Conservation (phyloP, 2,797 vertebrate genomes). For the Eupleurogrammus muticus region DNA sequence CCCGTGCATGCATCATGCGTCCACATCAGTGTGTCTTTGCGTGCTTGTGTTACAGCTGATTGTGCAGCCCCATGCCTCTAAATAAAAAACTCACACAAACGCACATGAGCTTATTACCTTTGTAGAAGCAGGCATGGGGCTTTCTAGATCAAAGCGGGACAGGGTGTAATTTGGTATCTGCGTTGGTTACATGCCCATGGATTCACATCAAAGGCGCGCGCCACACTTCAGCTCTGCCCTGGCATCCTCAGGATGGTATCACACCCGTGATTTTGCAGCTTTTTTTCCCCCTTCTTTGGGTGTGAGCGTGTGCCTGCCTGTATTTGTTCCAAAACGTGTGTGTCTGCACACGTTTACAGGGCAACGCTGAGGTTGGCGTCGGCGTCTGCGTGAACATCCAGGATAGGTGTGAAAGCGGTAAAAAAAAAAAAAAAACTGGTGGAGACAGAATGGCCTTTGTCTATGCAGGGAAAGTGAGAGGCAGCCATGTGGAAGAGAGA, state of each 20-base stretch:
- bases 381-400: conserved; percentile 34
- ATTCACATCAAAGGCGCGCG: conserved; percentile 80
- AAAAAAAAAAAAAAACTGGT: no score
- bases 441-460: conserved; percentile 68
- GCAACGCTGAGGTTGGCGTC: conserved; percentile 23
- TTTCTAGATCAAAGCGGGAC: conserved; percentile 81
- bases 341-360: conserved; percentile 7
- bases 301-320: conserved; percentile 10
- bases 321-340: conserved; percentile 17
- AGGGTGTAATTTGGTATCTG: conserved; percentile 81
- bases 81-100: conserved; percentile 43
- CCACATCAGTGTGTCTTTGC: conserved; percentile 14
- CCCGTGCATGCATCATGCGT: conserved; percentile 23
- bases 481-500: conserved; percentile 58
- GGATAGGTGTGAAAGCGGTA: conserved; percentile 69
- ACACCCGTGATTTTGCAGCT: conserved; percentile 57
- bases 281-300: conserved; percentile 41
- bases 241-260: conserved; percentile 76
- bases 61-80: conserved; percentile 21
- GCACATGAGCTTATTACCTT: conserved; percentile 66
- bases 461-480: conserved; percentile 56
- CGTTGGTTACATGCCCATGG: conserved; percentile 80
- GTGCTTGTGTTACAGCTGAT: conserved; percentile 23
- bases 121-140: conserved; percentile 67
- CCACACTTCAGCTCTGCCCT: conserved; percentile 73